These are phyloP conservation scores for Mus spicilegus DNA, from an alignment of 2,113 vertebrate species.

Conservation along the genomic window DNA sequence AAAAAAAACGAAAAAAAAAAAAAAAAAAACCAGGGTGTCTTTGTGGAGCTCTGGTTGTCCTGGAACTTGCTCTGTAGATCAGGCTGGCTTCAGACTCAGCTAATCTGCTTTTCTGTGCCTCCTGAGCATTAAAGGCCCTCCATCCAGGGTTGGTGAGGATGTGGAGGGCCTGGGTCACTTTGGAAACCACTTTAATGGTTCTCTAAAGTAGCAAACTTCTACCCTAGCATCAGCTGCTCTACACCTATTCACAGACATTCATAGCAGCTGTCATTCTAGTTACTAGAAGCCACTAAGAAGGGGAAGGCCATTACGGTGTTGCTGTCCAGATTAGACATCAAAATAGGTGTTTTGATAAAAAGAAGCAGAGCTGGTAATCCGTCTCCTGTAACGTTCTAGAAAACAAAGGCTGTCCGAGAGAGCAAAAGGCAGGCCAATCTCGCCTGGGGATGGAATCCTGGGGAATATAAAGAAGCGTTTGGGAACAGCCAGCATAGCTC, in stretches of 20 bases:
- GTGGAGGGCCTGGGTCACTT: neutral
- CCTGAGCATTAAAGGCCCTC: too few species aligned
- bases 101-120: too few species aligned
- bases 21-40: too few species aligned
- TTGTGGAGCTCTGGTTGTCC: too few species aligned
- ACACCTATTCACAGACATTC: too few species aligned
- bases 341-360: neutral
- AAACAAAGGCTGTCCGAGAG: neutral
- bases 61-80: too few species aligned
- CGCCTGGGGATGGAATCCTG: neutral
- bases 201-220: neutral
- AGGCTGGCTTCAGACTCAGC: too few species aligned
- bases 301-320: neutral
- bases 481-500: neutral
- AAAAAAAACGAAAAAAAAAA: too few species aligned
- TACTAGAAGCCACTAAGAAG: neutral
- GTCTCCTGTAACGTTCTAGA: neutral
- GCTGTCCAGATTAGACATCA: neutral
- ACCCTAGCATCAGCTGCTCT: neutral
- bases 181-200: too few species aligned
- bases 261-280: neutral
- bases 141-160: neutral
- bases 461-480: accelerated
- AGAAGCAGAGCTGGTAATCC: neutral
- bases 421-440: neutral